Conservation (phyloP, 1,140 invertebrate genomes). For the Camponotus pennsylvanicus region DNA sequence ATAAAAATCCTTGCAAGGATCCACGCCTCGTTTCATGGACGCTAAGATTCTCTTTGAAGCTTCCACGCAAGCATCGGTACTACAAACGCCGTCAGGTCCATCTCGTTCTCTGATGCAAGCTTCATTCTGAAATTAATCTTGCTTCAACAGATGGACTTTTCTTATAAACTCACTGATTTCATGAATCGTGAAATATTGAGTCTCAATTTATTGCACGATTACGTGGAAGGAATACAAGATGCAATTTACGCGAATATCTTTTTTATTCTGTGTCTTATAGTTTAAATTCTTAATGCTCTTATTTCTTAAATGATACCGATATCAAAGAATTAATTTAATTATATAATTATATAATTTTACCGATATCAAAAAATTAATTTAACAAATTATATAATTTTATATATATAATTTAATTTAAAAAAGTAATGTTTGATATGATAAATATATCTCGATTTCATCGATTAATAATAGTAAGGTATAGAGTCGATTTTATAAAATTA, state of each 20-base stretch:
- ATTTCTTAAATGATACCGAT: neutral
- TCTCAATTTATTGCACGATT: neutral
- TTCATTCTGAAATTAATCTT: conserved; percentile 77
- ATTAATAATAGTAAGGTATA: no score
- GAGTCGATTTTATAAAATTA: no score
- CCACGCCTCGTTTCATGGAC: conserved; percentile 83
- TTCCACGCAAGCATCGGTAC: conserved; percentile 81
- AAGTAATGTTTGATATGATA: no score
- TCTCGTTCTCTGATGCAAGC: conserved; percentile 80
- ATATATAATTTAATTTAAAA: no score
- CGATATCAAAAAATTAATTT: neutral
- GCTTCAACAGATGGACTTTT: neutral
- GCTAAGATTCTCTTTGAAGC: conserved; percentile 83
- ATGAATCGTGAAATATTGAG: neutral
- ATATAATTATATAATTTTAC: no score
- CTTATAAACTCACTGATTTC: neutral
- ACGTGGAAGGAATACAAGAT: no score
- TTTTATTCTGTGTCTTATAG: neutral
- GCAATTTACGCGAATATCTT: no score
- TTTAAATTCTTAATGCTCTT: neutral
- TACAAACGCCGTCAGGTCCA: conserved; percentile 80
- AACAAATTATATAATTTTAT: no score
- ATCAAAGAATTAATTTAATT: no score
- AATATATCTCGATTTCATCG: no score
- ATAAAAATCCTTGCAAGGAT: conserved; percentile 91